These are phyloP conservation scores for Dascyllus trimaculatus DNA, from an alignment of 2,113 vertebrate genomes.

Conservation along the genomic window DNA sequence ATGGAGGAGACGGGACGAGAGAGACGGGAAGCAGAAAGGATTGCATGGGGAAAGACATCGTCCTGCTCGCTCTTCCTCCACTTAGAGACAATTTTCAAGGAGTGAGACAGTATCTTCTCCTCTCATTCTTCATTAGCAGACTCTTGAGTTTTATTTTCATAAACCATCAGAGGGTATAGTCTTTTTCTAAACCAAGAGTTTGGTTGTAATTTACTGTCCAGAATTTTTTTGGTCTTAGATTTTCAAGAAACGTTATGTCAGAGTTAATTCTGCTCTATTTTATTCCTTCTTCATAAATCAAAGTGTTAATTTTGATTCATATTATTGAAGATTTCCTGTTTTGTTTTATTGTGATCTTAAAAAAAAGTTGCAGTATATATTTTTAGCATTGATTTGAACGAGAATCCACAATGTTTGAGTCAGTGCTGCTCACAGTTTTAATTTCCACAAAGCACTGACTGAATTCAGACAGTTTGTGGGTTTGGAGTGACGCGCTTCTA, in stretches of 20 bases:
- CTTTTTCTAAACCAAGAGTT: conserved; percentile 53
- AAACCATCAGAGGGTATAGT: conserved; percentile 48
- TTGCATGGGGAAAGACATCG: conserved; percentile 55
- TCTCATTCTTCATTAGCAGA: conserved; percentile 56
- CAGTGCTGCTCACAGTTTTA: conserved; percentile 10
- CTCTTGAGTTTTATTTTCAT: conserved; percentile 69
- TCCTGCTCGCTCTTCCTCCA: conserved; percentile 46
- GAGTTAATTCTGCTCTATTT: conserved; percentile 63
- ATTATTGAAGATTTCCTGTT: conserved; percentile 12
- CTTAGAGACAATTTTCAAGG: conserved; percentile 64
- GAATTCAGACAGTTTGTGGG: conserved; percentile 2
- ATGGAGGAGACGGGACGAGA: conserved; percentile 18
- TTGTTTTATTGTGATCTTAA: conserved; percentile 55
- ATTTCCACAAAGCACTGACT: conserved; percentile 21
- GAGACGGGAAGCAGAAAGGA: conserved; percentile 8
- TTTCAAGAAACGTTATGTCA: conserved; percentile 68
- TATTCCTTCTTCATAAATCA: conserved; percentile 69
- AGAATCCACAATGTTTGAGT: background rate
- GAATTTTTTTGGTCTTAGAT: conserved; percentile 72
- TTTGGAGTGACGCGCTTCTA: conserved; percentile 10
- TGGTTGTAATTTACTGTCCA: conserved; percentile 42
- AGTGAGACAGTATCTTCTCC: conserved; percentile 76
- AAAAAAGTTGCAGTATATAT: conserved; percentile 41
- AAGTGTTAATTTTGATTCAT: conserved; percentile 58
- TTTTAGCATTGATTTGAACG: conserved; percentile 41